These are phyloP conservation scores for Epinephelus cyanopodus DNA, from an alignment of 2,113 vertebrate genomes.

Conservation along the genomic window DNA sequence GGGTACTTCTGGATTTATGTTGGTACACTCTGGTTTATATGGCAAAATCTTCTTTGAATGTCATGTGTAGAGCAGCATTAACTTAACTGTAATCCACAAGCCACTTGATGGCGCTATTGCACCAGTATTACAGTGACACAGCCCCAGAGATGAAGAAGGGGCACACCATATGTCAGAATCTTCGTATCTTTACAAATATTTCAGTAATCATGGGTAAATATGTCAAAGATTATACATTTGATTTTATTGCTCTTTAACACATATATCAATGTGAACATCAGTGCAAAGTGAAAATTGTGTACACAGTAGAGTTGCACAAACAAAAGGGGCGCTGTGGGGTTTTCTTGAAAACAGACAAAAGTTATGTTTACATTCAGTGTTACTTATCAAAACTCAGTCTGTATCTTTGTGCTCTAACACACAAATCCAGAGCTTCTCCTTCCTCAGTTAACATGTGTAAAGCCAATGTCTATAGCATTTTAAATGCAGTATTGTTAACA, in stretches of 20 bases:
- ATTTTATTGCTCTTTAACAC: neutral
- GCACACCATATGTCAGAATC: neutral
- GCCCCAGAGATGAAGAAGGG: neutral
- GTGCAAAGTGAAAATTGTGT: neutral
- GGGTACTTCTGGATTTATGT: neutral
- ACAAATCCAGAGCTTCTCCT: neutral
- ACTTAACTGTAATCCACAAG: neutral
- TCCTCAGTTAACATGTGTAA: neutral
- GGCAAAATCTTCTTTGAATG: neutral
- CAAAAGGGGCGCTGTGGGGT: neutral
- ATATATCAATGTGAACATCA: slow-evolving; percentile 1
- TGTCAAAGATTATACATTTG: neutral
- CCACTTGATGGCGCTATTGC: slow-evolving; percentile 11
- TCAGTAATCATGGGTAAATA: neutral
- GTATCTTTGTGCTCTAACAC: neutral
- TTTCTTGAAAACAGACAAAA: slow-evolving; percentile 2
- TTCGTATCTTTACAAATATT: neutral
- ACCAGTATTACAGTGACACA: neutral
- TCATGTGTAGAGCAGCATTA: neutral
- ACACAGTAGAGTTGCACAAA: slow-evolving; percentile 6
- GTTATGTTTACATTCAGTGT: neutral
- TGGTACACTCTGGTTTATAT: neutral
- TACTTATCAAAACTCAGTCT: neutral
- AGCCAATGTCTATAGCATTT: neutral
- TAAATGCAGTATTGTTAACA: neutral